Conservation (phyloP, 2,888 invertebrate genomes). For the Himalopsyche anomala region DNA sequence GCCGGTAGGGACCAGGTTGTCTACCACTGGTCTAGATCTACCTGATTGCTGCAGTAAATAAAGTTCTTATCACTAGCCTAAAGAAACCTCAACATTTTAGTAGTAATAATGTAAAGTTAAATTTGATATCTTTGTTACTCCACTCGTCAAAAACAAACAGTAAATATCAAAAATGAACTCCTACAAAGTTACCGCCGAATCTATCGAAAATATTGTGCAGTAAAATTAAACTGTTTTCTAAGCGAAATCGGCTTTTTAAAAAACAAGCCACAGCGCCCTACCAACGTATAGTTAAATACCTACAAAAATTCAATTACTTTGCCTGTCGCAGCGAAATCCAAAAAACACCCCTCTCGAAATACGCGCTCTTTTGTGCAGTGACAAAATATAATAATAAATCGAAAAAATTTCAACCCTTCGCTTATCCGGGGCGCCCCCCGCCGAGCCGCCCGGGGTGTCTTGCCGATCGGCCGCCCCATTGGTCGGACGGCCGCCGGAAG, state of each 20-base stretch:
- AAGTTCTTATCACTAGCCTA: too few relatives aligned
- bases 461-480: conserved; percentile 4
- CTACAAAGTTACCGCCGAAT: not conserved
- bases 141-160: too few relatives aligned
- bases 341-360: not conserved
- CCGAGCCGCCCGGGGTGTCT: conserved; percentile 10
- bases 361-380: conserved; percentile 31
- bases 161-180: not conserved
- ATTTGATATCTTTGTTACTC: too few relatives aligned
- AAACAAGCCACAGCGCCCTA: too few relatives aligned
- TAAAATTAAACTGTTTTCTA: too few relatives aligned
- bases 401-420: conserved; percentile 29
- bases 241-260: too few relatives aligned
- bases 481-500: conserved; percentile 36
- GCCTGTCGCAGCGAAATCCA: not conserved
- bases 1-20: too few relatives aligned
- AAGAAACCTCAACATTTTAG: too few relatives aligned
- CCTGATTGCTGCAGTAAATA: too few relatives aligned
- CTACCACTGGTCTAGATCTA: too few relatives aligned
- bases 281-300: not conserved
- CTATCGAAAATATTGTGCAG: not conserved
- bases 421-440: conserved; percentile 9
- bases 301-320: conserved; percentile 8
- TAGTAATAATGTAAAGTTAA: too few relatives aligned
- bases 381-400: conserved; percentile 41